Evolutionary conservation across 2,888 invertebrate genomes (phyloP), one percentile per base, ranked within the genome.

Genomic region (Dryobota labecula): DNA sequence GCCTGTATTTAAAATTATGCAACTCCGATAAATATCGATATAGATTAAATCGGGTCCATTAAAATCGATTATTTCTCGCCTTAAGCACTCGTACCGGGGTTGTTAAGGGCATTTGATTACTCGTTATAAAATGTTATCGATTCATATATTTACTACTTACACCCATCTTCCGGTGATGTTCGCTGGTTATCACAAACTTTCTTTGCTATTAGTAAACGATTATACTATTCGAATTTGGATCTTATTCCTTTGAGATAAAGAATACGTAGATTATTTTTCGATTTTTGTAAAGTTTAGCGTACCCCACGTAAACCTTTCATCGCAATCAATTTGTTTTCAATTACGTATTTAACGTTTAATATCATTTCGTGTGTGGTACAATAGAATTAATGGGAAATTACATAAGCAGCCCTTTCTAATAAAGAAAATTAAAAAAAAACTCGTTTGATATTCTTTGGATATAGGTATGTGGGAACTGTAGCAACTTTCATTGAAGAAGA

Each of bases 61-160:
- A 82, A 75, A 82, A 80, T 78, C 83, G 76, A 82, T 86, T 77
- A 83, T 72, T 69, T 83, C 82, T 83, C 78, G 86, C 82, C 82
- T 74, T 76, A 63, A 85, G 85, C 84, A 72, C 78, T 86, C 47
- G 6, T 62, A 57, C 33, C 71, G 56, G 75, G 73, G 73, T 73
- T 78, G 79, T 84, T 84, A 86, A 87, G 85, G 89, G 85, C 80
- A 79, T 79, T 80, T 66, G 82, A 88, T 86, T 85, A 83, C 68
- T 80, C 57, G 84, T 82, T 76, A 82, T 85, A 86, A 86, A 86
- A 89, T 75, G 70, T 82, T 81, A 86, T 82, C 75, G 73, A 64
- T 73, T 79, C 75, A 78, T 83, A 72, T 63, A 72, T 76, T 84
- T 85, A 88, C 82, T 81, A 77, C 66, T 68, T 60, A 79, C 80